Base-by-base conservation (phyloP, 64 coral and sea anemone genomes). In the Pocillopora verrucosa region DNA sequence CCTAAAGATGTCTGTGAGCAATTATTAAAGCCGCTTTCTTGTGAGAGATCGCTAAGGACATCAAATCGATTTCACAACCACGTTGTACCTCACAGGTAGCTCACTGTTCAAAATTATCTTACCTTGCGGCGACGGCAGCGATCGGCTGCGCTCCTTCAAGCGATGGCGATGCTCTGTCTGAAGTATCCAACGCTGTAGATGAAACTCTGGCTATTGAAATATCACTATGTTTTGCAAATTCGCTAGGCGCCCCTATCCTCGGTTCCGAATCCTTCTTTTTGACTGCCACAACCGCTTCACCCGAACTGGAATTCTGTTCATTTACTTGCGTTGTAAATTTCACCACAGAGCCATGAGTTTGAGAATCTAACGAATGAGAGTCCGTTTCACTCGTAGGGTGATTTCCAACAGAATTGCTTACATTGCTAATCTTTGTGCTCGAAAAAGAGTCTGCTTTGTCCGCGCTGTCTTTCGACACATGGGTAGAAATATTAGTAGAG, bases 241-340 rank as follows among this genome's bases (percentile, higher is more conserved):
- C 82, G 57, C 34, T 20, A 85, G 51, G 36, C 70, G 25, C 2
- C 24, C 64, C 64, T 22, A 85, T 20, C 70, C 68, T 85, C 35
- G 82, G 63, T 41, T 85, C 82, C 4, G 82, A 85, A 58, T 85
- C 82, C 20, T 72, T 85, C 65, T 85, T 85, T 85, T 85, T 85
- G 6, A 72, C 41, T 36, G 64, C 35, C 62, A 72, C n/a, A 72
- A 72, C n/a, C 56, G 68, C 37, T 85, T 85, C 82, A 16, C 82
- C 37, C 9, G 38, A 57, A 67, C 65, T 51, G 45, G 63, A 69
- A 85, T 56, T 85, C 12, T 85, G 82, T 85, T 85, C 82, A 85
- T 85, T 85, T 85, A 41, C 63, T 85, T 85, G 82, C 20, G 82
- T 56, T 58, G 82, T 58, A 6, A 65, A 72, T 38, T 45, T 85